Evolutionary conservation across 2,888 invertebrate genomes (phyloP).

Genomic region (Chydorus sphaericus): DNA sequence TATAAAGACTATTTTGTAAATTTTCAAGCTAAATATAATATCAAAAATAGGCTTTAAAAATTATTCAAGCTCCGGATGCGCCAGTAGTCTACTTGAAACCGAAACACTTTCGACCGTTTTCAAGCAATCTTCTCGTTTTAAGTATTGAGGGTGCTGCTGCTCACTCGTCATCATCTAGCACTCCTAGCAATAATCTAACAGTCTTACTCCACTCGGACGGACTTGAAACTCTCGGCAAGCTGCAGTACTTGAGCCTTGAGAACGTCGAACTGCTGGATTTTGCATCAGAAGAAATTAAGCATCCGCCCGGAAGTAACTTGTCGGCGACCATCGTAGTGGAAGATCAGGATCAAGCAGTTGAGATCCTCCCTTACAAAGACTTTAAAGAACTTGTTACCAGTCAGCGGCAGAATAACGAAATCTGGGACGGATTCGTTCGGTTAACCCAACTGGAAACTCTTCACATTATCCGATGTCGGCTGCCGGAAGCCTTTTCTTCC

Average conservation of each 20-base stretch:
- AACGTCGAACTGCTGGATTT: not conserved
- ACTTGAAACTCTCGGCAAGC: not conserved
- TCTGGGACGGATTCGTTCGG: not conserved
- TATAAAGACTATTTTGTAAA: no score
- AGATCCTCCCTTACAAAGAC: conserved; percentile 2
- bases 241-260: not conserved
- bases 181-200: not conserved
- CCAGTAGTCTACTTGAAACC: not conserved
- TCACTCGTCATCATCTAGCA: no score
- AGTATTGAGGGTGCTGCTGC: not conserved
- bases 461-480: not conserved
- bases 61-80: conserved; percentile 11
- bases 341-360: not conserved
- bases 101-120: not conserved
- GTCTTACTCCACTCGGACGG: not conserved
- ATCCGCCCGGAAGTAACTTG: not conserved
- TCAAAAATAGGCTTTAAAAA: conserved; percentile 8
- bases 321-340: not conserved
- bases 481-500: conserved; percentile 1
- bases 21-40: no score
- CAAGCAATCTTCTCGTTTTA: not conserved
- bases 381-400: not conserved
- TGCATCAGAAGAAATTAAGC: not conserved
- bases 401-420: not conserved
- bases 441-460: not conserved